Evolutionary conservation across 1,140 invertebrate species (phyloP).

Genomic region (Pogonomyrmex barbatus): DNA sequence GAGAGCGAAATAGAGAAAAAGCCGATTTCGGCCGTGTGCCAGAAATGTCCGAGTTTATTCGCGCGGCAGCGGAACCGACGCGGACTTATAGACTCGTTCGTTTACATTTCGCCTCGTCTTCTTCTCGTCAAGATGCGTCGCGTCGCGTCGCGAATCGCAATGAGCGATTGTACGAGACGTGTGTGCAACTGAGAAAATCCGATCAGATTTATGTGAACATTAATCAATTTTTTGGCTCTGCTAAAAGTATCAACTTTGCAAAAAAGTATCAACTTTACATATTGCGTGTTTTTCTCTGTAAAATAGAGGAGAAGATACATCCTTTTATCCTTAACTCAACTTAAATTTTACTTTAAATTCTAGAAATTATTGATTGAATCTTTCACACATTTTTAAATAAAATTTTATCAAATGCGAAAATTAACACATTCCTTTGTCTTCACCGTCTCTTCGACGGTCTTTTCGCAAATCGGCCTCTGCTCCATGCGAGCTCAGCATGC

Average conservation of each 20-base stretch:
- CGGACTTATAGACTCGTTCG: slow-evolving; percentile 78
- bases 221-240: not conserved
- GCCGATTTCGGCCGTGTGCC: slow-evolving; percentile 38
- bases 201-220: not conserved
- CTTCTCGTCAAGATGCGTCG: slow-evolving; percentile 8
- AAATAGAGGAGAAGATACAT: not conserved
- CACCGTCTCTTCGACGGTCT: not conserved
- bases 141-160: slow-evolving; percentile 2
- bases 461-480: not conserved
- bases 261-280: no score
- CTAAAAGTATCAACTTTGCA: not conserved
- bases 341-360: not conserved
- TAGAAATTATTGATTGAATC: not conserved
- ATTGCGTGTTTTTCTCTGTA: not conserved
- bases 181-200: slow-evolving; percentile 29
- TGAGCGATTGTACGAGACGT: slow-evolving; percentile 15
- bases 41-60: slow-evolving; percentile 80
- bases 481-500: slow-evolving; percentile 1
- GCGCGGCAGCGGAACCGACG: slow-evolving; percentile 74
- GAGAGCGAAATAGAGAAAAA: slow-evolving; percentile 60
- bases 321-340: not conserved
- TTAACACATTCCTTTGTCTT: not conserved
- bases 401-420: not conserved
- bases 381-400: not conserved
- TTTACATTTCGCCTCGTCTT: slow-evolving; percentile 72